phyloP scores from a whole-genome alignment of 2,888 invertebrate genomes.

The Diarsia mendica region DNA sequence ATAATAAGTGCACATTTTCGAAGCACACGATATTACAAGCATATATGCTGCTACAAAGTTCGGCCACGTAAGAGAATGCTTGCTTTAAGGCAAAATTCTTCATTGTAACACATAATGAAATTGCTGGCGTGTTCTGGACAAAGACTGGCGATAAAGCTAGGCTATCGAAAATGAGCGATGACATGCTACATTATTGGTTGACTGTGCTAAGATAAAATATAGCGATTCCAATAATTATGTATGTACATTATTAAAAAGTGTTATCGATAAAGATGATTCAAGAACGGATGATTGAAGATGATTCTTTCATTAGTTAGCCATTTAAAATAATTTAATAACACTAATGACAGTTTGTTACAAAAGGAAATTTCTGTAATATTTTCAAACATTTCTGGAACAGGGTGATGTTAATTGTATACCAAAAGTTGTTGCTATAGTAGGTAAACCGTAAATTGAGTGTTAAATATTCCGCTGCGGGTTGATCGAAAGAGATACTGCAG shows the following conservation, averaged over 20 bases:
- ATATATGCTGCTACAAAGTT: constrained; percentile 14
- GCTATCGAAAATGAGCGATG: constrained; percentile 51
- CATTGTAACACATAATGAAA: constrained; percentile 42
- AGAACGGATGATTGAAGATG: too few relatives aligned
- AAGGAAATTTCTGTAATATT: background rate
- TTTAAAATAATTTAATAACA: background rate
- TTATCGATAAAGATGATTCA: background rate
- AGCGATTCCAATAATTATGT: background rate
- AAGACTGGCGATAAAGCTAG: constrained; percentile 46
- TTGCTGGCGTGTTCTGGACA: constrained; percentile 29
- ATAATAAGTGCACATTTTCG: constrained; percentile 1
- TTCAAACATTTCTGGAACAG: background rate
- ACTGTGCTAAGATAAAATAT: background rate
- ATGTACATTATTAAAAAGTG: background rate
- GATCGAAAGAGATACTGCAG: too few relatives aligned
- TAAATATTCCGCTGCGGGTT: background rate
- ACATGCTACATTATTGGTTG: background rate
- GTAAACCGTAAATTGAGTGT: background rate
- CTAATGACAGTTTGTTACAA: background rate
- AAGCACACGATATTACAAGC: background rate
- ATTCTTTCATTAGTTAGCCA: background rate
- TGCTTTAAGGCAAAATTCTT: constrained; percentile 36
- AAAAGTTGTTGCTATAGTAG: background rate
- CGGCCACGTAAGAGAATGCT: constrained; percentile 28
- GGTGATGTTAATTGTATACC: background rate